These are phyloP conservation scores for Lasioglossum villosulum DNA, from an alignment of 2,888 invertebrate species.

Conservation along the genomic window DNA sequence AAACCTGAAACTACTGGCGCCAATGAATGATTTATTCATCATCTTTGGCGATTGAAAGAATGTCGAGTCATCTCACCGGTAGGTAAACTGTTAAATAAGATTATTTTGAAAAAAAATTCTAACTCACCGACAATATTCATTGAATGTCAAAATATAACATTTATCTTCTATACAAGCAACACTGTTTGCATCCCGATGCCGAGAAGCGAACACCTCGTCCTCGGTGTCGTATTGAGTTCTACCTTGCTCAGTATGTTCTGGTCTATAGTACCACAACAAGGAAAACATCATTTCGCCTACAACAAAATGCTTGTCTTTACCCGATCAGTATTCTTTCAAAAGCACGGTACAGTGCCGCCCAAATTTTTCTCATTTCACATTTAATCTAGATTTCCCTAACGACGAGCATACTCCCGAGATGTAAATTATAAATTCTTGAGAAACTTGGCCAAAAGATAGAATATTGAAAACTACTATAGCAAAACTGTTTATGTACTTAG, in stretches of 20 bases:
- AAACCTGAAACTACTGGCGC: neutral
- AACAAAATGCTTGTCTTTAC: constrained; percentile 39
- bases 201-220: constrained; percentile 97
- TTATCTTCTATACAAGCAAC: constrained; percentile 99
- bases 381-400: neutral
- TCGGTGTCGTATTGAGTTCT: constrained; percentile 91
- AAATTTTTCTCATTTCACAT: neutral
- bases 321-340: neutral
- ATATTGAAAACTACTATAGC: neutral
- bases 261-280: constrained; percentile 98
- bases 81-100: neutral
- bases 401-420: neutral
- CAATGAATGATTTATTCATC: neutral
- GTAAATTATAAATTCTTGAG: neutral
- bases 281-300: constrained; percentile 98
- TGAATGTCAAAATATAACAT: constrained; percentile 97
- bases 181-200: constrained; percentile 97
- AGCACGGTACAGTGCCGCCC: neutral
- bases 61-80: neutral
- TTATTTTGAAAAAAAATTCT: constrained; percentile 8
- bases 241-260: constrained; percentile 97
- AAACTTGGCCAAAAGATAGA: neutral
- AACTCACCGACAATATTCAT: constrained; percentile 97
- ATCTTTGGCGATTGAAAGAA: neutral
- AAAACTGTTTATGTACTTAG: neutral